Base-by-base conservation (phyloP, 2,113 vertebrate genomes). In the Columba janthina region DNA sequence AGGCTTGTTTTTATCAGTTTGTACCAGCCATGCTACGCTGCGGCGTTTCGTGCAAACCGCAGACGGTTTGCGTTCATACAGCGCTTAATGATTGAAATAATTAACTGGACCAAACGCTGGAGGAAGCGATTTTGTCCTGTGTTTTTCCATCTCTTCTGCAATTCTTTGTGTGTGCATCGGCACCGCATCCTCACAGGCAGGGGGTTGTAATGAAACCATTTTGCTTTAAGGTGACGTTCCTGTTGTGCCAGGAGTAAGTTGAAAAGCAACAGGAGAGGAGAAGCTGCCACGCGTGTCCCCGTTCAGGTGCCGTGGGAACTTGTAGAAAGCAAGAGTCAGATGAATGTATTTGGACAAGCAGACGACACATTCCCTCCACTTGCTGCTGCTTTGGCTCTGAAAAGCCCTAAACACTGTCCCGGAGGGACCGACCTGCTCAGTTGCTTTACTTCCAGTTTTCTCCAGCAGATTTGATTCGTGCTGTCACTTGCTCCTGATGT, bases 101-200 rank as follows among this genome's bases (percentile, higher is more conserved):
- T 50, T 57, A 31, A 28, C 29, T 32, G 53, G 36, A 5, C 8
- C 29, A 18, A 26, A 26, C 0, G 0, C 20, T 6, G 8, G n/a
- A 70, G 46, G 72, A 70, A 70, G 74, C 50, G 0, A 26, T 53
- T 67, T 51, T 69, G 24, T 15, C 44, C 26, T 56, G 2, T 62
- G 34, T 8, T 75, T 72, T 48, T 5, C 61, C 57, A 29, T 38
- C 57, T 60, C 34, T 66, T 67, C 40, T 10, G 9, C 16, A n/a
- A 1, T 22, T 26, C 31, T 58, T 61, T 1, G 1, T 14, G 53
- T 34, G n/a, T 34, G 18, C 24, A 3, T 17, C 16, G 36, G 36
- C 53, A 53, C 77, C 1, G 0, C 8, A 3, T 14, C 74, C 42
- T 54, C 42, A 0, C 0, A 2, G 56, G 40, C 61, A 11, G 28